Evolutionary conservation across 2,797 vertebrate genomes (phyloP).

Genomic region (Synanceia verrucosa): DNA sequence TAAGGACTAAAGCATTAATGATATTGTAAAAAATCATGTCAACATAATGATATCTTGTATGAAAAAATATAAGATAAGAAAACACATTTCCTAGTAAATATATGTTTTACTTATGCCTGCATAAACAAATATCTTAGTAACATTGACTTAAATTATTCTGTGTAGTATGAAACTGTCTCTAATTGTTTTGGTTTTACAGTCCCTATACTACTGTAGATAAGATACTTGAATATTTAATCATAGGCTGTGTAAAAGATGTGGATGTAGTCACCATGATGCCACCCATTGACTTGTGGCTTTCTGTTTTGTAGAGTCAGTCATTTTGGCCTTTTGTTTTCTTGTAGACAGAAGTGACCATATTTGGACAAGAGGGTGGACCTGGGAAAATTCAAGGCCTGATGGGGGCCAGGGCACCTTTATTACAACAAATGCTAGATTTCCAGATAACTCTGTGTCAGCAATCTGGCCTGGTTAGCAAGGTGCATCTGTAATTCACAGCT

Average conservation of each 20-base stretch:
- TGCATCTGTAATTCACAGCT: no score
- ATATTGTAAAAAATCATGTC: neutral
- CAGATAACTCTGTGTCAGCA: neutral
- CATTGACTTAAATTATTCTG: neutral
- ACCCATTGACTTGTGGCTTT: neutral
- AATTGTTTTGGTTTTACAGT: neutral
- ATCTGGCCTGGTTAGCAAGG: neutral
- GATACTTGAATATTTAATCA: neutral
- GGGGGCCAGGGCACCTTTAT: neutral
- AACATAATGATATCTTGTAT: neutral
- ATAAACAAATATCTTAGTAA: neutral
- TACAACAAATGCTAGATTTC: neutral
- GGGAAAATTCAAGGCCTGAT: neutral
- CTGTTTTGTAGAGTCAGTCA: neutral
- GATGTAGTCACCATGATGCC: neutral
- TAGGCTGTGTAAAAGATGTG: neutral
- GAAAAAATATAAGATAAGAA: neutral
- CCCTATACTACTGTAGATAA: neutral
- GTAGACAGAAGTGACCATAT: no score
- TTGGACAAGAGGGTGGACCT: no score
- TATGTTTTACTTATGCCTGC: neutral
- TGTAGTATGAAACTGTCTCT: neutral
- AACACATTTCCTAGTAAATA: neutral
- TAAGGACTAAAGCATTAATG: neutral
- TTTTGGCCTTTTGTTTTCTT: neutral